phyloP scores from a whole-genome alignment of 2,113 vertebrate genomes.

The Penelope pileata region DNA sequence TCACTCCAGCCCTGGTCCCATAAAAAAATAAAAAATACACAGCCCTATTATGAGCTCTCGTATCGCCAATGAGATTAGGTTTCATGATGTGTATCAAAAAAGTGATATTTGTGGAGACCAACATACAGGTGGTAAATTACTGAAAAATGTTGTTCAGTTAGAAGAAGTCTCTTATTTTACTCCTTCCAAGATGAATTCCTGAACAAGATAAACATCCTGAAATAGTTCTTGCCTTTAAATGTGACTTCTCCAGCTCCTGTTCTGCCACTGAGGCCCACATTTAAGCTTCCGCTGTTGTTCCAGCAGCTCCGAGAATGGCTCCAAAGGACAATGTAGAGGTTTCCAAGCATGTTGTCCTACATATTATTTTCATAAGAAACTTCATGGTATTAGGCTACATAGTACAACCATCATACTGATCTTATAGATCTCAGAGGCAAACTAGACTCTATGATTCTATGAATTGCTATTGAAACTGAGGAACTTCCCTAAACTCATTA shows the following conservation, averaged over 20 bases:
- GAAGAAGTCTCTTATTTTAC: background rate
- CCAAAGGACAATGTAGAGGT: background rate
- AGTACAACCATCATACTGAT: background rate
- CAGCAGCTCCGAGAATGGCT: background rate
- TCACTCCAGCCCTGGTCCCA: background rate
- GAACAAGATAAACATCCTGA: background rate
- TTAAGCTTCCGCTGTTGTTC: background rate
- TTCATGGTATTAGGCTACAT: background rate
- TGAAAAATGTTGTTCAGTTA: background rate
- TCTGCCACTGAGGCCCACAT: background rate
- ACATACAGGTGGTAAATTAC: background rate
- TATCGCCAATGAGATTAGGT: background rate
- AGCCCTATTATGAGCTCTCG: background rate
- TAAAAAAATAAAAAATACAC: background rate
- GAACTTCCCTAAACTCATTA: background rate
- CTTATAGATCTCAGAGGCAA: background rate
- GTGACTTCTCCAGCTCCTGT: background rate
- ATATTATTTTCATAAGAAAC: background rate
- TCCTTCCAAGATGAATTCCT: background rate
- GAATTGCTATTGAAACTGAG: background rate
- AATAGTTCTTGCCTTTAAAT: background rate
- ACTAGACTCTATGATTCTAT: background rate
- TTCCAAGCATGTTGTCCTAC: background rate
- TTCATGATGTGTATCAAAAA: background rate
- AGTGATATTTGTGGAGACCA: background rate